phyloP scores from a whole-genome alignment of 2,797 vertebrate species.

The Pempheris klunzingeri region DNA sequence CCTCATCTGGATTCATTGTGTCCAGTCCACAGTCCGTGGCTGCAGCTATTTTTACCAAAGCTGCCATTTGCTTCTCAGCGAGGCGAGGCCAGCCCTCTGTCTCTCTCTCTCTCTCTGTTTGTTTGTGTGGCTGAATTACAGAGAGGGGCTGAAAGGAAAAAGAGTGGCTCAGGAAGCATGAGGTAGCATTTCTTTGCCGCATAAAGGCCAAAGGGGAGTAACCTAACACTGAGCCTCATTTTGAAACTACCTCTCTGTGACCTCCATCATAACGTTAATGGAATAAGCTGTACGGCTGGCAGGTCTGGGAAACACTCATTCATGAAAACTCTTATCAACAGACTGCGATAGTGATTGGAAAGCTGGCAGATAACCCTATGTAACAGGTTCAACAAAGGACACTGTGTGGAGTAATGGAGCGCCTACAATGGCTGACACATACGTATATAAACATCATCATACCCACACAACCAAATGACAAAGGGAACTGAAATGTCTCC shows the following conservation, averaged over 20 bases:
- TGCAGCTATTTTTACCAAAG: constrained; percentile 82
- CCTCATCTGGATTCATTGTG: constrained; percentile 81
- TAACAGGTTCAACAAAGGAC: constrained; percentile 50
- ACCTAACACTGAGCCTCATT: constrained; percentile 29
- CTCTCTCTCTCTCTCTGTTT: constrained; percentile 58
- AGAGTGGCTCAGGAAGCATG: constrained; percentile 46
- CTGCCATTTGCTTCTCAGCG: constrained; percentile 61
- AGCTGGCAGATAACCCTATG: constrained; percentile 46
- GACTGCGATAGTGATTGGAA: constrained; percentile 38
- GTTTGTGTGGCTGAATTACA: constrained; percentile 63
- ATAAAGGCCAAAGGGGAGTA: constrained; percentile 28
- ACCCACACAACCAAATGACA: constrained; percentile 44
- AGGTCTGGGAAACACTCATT: constrained; percentile 48
- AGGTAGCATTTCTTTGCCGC: constrained; percentile 62
- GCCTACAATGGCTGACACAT: constrained; percentile 35
- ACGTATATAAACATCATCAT: constrained; percentile 35
- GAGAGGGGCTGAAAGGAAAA: constrained; percentile 29
- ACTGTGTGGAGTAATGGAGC: constrained; percentile 39
- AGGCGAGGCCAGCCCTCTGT: constrained; percentile 35
- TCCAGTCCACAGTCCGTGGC: constrained; percentile 61
- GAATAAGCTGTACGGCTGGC: constrained; percentile 19
- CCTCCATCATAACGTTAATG: constrained; percentile 15
- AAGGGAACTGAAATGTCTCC: constrained; percentile 48
- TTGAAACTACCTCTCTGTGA: constrained; percentile 17
- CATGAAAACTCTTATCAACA: constrained; percentile 52